Evolutionary conservation across 1,140 invertebrate species (phyloP).

Genomic region (Drosophila ercepeae): DNA sequence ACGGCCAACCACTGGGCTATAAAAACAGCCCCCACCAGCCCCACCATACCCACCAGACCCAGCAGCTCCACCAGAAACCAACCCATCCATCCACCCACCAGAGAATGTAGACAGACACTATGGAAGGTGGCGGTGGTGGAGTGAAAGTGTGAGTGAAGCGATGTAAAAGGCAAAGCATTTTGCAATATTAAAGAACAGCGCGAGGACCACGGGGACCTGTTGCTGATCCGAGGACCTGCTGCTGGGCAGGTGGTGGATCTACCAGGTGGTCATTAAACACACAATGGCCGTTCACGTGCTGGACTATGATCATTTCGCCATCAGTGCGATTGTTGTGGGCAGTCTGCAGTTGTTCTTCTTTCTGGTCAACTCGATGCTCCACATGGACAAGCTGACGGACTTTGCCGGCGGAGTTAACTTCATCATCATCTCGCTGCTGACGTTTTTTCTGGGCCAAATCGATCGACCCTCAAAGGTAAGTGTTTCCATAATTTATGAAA

Average conservation of each 20-base stretch:
- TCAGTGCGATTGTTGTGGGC: slow-evolving; percentile 94
- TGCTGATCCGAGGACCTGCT: slow-evolving; percentile 13
- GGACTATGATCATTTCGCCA: slow-evolving; percentile 93
- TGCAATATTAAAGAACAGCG: slow-evolving; percentile 47
- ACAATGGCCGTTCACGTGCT: slow-evolving; percentile 88
- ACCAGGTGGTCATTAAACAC: not conserved
- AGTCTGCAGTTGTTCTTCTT: slow-evolving; percentile 95
- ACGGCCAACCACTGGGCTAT: slow-evolving; percentile 21
- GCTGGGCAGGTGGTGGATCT: not conserved
- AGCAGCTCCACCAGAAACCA: slow-evolving; percentile 3
- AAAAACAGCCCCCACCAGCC: not conserved
- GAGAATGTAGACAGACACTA: slow-evolving; percentile 39
- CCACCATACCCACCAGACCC: too few species aligned
- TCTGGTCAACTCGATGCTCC: slow-evolving; percentile 91
- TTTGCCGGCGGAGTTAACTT: slow-evolving; percentile 97
- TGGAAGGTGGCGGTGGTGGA: not conserved
- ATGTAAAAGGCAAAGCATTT: slow-evolving; percentile 54
- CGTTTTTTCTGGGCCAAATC: slow-evolving; percentile 93
- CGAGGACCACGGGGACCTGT: slow-evolving; percentile 27
- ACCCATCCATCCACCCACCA: slow-evolving; percentile 6
- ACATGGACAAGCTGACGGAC: slow-evolving; percentile 95
- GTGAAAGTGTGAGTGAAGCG: slow-evolving; percentile 24
- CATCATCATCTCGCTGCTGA: slow-evolving; percentile 93
- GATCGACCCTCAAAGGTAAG: slow-evolving; percentile 87
- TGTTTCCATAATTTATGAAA: not conserved